phyloP scores from a whole-genome alignment of 2,888 invertebrate genomes.

The Xanthia togata region DNA sequence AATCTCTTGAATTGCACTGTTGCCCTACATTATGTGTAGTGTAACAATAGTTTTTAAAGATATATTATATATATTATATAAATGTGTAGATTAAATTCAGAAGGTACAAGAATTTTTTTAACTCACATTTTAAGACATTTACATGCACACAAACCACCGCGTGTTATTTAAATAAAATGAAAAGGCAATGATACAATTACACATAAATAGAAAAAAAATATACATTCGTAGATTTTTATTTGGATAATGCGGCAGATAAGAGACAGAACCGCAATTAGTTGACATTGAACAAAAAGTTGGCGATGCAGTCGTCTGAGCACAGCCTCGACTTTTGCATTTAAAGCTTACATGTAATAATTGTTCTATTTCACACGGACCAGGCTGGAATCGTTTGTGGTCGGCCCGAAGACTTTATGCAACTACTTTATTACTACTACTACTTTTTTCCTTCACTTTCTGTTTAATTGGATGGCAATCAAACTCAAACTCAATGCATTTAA shows the following conservation, averaged over 20 bases:
- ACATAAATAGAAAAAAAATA: conserved; percentile 13
- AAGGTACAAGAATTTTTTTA: no score
- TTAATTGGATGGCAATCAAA: conserved; percentile 58
- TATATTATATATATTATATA: not conserved
- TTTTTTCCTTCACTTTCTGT: conserved; percentile 48
- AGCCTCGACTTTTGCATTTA: conserved; percentile 54
- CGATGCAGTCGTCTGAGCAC: conserved; percentile 33
- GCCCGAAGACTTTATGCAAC: conserved; percentile 47
- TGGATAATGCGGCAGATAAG: conserved; percentile 34
- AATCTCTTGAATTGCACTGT: conserved; percentile 39
- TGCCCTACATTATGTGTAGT: conserved; percentile 2
- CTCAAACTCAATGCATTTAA: no score
- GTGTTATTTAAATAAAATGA: not conserved
- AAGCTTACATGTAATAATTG: conserved; percentile 59
- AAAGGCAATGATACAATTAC: not conserved
- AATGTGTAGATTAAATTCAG: not conserved
- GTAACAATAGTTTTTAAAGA: conserved; percentile 16
- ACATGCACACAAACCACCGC: not conserved
- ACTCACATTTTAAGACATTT: no score
- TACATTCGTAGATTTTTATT: conserved; percentile 30
- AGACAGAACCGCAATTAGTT: conserved; percentile 47
- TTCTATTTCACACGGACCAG: conserved; percentile 46
- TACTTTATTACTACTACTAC: no score
- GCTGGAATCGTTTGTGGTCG: conserved; percentile 55
- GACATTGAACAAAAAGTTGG: conserved; percentile 53